Base-by-base conservation (phyloP, 2,113 vertebrate species). In the Deroptyus accipitrinus region DNA sequence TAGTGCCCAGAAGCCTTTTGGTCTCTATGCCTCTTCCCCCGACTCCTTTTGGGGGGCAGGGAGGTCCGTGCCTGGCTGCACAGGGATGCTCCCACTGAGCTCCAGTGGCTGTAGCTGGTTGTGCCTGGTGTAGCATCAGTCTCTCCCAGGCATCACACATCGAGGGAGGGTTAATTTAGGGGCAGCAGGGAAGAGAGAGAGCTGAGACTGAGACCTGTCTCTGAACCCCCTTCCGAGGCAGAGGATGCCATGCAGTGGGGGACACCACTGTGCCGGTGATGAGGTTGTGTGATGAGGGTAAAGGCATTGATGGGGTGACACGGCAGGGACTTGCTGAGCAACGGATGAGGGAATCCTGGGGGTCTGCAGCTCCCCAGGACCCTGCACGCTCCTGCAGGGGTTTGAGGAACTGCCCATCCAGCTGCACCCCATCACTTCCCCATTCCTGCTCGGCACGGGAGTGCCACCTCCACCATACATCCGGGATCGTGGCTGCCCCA, bases 371-470 rank as follows among this genome's bases (percentile, higher is more conserved):
- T 83, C 59, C 64, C 23, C 1, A 0, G 4, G 24, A 76, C 63
- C 69, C 49, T 68, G 10, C 42, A 41, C n/a, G 9, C 12, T 61
- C 14, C 77, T n/a, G 11, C 41, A 0, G 1, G 14, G 20, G 2
- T 75, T 80, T 69, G 54, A 23, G 73, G 74, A 87, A 28, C 61
- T 46, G 46, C 72, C 41, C 0, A 2, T 30, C 42, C 25, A n/a
- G 49, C 35, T 63, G 44, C 7, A 2, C 57, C 68, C 33, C 57
- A 39, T 37, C 2, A 1, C 35, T 79, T 83, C 72, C 61, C 48
- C 52, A 13, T 63, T 68, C 44, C 54, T 1, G 0, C 33, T 64
- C 6, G 0, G 16, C 54, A 33, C 0, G 0, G 46, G 13, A 23
- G 31, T 51, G 54, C 13, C 37, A 23, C 10, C 44, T 33, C 25